These are phyloP conservation scores for Chaetogeoica ovagalla DNA, from an alignment of 2,888 invertebrate species.

Conservation along the genomic window DNA sequence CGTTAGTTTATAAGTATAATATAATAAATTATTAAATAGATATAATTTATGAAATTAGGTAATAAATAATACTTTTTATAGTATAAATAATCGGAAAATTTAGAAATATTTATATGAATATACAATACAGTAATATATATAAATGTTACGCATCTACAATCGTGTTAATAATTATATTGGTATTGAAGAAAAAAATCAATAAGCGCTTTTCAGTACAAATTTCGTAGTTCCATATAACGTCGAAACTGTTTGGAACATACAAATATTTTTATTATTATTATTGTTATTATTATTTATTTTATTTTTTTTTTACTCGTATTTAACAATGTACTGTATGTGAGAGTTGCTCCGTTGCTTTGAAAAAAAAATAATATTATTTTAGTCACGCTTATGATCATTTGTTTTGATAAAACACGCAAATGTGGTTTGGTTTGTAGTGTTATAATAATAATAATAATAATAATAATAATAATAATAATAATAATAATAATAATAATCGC, in stretches of 20 bases:
- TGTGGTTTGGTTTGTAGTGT: slow-evolving; percentile 29
- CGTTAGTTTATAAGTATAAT: too few species aligned
- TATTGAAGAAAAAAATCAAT: too few species aligned
- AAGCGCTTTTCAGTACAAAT: too few species aligned
- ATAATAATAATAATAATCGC: background rate
- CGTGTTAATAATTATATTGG: too few species aligned
- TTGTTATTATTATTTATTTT: slow-evolving; percentile 5
- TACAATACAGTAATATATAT: too few species aligned
- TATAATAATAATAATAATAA: slow-evolving; percentile 2
- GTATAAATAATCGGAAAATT: too few species aligned
- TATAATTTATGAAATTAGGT: too few species aligned
- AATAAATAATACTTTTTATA: too few species aligned
- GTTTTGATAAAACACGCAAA: slow-evolving; percentile 50
- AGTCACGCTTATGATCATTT: slow-evolving; percentile 31
- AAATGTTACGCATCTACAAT: too few species aligned
- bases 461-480: slow-evolving; percentile 17
- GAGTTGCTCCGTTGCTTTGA: background rate
- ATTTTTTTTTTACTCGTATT: too few species aligned
- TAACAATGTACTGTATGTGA: background rate
- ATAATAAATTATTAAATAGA: too few species aligned
- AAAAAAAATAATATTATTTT: slow-evolving; percentile 30
- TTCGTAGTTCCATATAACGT: background rate
- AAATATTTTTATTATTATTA: slow-evolving; percentile 1
- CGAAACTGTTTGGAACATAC: background rate
- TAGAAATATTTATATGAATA: too few species aligned